Base-by-base conservation (phyloP, 53 echinoderm and acorn worm genomes). In the Zoroaster sp. region DNA sequence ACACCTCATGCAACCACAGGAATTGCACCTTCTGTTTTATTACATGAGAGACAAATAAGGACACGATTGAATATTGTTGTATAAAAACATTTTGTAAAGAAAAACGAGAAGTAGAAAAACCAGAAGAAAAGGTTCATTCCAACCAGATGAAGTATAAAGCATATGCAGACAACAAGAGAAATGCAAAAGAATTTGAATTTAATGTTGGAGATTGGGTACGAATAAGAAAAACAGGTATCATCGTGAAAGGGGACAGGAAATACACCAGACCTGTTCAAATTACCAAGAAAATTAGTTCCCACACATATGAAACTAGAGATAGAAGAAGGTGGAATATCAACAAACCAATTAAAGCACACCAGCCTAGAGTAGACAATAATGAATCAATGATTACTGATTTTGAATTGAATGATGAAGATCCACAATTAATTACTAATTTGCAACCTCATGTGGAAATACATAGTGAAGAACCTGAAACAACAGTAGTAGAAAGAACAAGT, bases 151-250 rank as follows among this genome's bases (percentile, higher is more conserved):
- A 91, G 25, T 86, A 77, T 31, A 91, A 91, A 39, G 30, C 17
- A 51, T 87, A 91, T 37, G 35, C 66, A 21, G 87, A 91, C 54
- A 77, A 40, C 3, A 86, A 78, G 55, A 78, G 87, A 69, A 87
- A 69, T 77, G 91, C 70, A 4, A 75, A 76, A 47, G 76, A 45
- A 66, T 32, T 68, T 45, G 43, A 89, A 49, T 77, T 70, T 49
- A 32, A 69, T 40, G 55, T 69, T 20, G 90, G 90, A 41, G 91
- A 91, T 52, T 86, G 47, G 41, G 91, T 91, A 31, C 86, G 91
- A 67, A 65, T 91, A 14, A 47, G 42, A 30, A 86, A 85, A 66
- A 75, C 73, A 21, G 83, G 65, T 30, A 51, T 47, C 14, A 75
- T 86, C 35, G 54, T 53, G 5, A 76, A 91, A 66, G 76, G 74